Percentiles rank a stretch among this genome's conserved stretches.
Evolutionary conservation across 2,888 invertebrate species (phyloP).

Genomic region (Ormyrus nitidulus): DNA sequence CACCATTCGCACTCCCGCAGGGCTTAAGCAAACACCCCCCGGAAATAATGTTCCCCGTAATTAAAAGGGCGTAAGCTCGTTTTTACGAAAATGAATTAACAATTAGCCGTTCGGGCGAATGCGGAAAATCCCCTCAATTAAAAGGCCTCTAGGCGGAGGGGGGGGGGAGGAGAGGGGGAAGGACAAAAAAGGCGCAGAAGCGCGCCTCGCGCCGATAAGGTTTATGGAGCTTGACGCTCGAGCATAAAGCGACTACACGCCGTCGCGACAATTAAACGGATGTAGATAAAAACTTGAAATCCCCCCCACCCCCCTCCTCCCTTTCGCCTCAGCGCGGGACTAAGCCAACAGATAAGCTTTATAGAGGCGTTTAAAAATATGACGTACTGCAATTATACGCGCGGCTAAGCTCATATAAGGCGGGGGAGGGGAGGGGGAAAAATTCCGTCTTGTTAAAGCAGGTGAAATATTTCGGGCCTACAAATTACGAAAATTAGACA

Average conservation of each 20-base stretch:
- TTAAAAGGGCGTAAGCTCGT: too few relatives aligned
- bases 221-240: neutral
- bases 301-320: neutral
- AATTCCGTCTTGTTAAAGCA: slow-evolving; percentile 46
- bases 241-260: neutral
- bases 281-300: slow-evolving; percentile 8
- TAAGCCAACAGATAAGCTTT: neutral
- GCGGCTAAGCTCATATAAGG: neutral
- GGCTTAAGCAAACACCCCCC: too few relatives aligned
- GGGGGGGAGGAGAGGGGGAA: neutral
- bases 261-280: neutral
- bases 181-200: too few relatives aligned
- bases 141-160: neutral
- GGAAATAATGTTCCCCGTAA: too few relatives aligned
- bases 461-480: slow-evolving; percentile 48
- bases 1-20: too few relatives aligned
- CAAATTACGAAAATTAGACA: slow-evolving; percentile 56
- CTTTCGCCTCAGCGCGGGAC: neutral
- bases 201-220: too few relatives aligned
- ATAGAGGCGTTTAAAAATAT: neutral
- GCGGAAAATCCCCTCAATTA: too few relatives aligned
- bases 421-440: neutral
- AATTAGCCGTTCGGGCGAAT: too few relatives aligned
- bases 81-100: too few relatives aligned
- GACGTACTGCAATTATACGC: neutral